Evolutionary conservation across 1,140 invertebrate genomes (phyloP), one percentile per base, ranked within the genome.

Genomic region (Magallana angulata): DNA sequence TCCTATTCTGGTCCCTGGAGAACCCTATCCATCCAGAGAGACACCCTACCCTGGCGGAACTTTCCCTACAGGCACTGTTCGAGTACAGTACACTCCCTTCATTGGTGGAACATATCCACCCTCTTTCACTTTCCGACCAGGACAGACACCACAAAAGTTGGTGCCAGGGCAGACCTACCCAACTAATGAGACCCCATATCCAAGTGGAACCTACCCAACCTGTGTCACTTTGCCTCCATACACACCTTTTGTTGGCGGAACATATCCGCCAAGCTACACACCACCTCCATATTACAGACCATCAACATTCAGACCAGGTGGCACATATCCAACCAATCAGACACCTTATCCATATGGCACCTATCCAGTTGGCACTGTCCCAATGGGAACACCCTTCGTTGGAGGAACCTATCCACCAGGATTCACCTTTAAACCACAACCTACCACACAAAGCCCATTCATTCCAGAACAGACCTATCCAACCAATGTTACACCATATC

Each of bases 391-490:
- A 60, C 82, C 82, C 3, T 84, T 60, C 30, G 16, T 30, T 60
- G 30, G 58, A 30, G 82, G 82, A 59, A 60, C n/a, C 57, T 84
- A 84, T 84, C 82, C 82, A 57, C 82, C 57, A 24, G 82, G 82
- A 18, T 84, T 84, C 58, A 84, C 82, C 16, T 84, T 84, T 58
- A 57, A 84, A 59, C 82, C 82, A 7, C 57, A 84, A 62, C 48
- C 81, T 56, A 59, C 82, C 58, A 84, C 57, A 36, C 82, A 57
- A 14, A 84, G 12, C 14, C 57, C 57, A 60, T 60, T 60, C 7
- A n/a, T 80, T 12, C 88, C 88, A 14, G 88, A 82, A 11, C 64
- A 86, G 48, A 89, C 88, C 16, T 80, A 82, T 58, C 88, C 88
- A 9, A 82, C 64, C 60, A 82, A 80, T 57, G 36, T 84, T 16